Conservation (phyloP, 2,888 invertebrate species). For the Lacanobia oleracea region DNA sequence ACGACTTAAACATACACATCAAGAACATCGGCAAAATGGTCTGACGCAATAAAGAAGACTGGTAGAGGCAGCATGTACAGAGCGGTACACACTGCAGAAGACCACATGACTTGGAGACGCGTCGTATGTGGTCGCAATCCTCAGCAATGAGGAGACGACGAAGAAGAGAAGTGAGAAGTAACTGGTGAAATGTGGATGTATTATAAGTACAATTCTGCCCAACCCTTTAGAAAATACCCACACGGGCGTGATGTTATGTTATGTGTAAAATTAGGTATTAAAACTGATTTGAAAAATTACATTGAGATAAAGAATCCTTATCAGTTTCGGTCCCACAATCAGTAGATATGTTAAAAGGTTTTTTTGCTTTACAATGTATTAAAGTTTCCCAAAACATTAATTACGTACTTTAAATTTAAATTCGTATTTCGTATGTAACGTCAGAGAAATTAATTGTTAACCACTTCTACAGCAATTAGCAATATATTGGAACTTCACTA, state of each 20-base stretch:
- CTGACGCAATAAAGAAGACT: no score
- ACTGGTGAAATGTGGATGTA: no score
- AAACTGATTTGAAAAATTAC: neutral
- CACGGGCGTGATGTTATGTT: neutral
- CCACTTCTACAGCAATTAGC: neutral
- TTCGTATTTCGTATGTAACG: slow-evolving; percentile 17
- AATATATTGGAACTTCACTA: no score
- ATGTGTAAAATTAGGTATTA: neutral
- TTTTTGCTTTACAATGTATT: neutral
- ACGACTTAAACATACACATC: no score
- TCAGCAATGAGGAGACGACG: no score
- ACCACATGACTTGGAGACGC: no score
- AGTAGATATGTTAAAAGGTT: neutral
- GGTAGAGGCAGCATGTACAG: no score
- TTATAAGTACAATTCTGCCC: neutral
- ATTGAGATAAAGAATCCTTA: neutral
- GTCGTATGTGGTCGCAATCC: no score
- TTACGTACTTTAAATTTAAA: slow-evolving; percentile 32
- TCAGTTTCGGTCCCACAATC: neutral
- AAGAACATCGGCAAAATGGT: no score
- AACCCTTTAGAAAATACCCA: neutral
- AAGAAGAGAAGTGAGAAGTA: no score
- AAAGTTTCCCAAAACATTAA: slow-evolving; percentile 34
- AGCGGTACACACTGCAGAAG: no score
- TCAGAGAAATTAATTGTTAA: neutral